phyloP scores from a whole-genome alignment of 1,140 invertebrate species.

The Zaprionus capensis region DNA sequence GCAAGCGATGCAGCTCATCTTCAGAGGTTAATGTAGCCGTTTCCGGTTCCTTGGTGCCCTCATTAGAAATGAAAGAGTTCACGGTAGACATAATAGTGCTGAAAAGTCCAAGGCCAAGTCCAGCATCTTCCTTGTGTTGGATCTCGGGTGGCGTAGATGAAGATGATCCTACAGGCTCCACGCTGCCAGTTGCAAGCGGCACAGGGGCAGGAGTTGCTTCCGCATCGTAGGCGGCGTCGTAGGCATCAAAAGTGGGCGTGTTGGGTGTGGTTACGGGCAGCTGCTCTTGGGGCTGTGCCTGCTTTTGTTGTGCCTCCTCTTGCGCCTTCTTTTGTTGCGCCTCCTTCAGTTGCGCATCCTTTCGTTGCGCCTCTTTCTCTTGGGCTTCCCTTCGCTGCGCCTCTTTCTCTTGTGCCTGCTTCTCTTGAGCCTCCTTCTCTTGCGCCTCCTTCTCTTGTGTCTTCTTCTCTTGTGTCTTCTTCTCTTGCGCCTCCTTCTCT shows the following conservation, averaged over 20 bases:
- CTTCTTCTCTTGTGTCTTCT: not conserved
- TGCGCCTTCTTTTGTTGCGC: conserved; percentile 3
- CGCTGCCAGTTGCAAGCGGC: conserved; percentile 24
- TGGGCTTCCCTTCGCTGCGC: not conserved
- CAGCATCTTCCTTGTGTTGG: conserved; percentile 47
- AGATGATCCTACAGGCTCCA: conserved; percentile 51
- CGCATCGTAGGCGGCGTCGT: conserved; percentile 46
- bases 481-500: not conserved
- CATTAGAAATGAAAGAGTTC: conserved; percentile 68
- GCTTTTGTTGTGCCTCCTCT: not conserved
- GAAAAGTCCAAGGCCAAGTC: conserved; percentile 58
- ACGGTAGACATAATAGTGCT: conserved; percentile 78
- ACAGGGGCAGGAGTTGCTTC: conserved; percentile 50
- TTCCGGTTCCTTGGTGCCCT: conserved; percentile 45
- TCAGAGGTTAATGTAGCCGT: conserved; percentile 15
- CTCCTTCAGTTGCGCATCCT: not conserved
- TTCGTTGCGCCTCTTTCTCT: not conserved
- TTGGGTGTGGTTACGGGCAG: conserved; percentile 50
- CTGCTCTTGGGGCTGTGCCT: conserved; percentile 1
- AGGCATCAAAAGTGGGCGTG: conserved; percentile 28
- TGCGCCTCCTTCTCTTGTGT: not conserved
- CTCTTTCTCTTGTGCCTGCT: not conserved
- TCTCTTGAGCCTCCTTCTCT: not conserved
- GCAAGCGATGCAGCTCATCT: conserved; percentile 62
- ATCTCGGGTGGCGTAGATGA: conserved; percentile 24